Evolutionary conservation across 2,888 invertebrate genomes (phyloP), one percentile per base, ranked within the genome.

Genomic region (Eurytoma californica): DNA sequence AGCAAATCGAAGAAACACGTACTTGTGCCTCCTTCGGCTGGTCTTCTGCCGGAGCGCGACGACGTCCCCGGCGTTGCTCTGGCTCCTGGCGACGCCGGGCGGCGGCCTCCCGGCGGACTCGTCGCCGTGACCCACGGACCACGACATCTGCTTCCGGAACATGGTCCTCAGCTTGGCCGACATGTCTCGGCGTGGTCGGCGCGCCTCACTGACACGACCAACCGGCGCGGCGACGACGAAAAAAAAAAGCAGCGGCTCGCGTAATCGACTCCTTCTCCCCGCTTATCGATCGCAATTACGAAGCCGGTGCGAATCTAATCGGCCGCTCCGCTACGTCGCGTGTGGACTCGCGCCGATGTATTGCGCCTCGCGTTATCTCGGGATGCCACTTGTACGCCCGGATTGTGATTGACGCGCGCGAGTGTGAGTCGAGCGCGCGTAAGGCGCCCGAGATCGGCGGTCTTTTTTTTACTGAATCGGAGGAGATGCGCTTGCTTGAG

Each of bases 121-220:
- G 13, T 53, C 30, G 12, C 63, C 49, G 12, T 24, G 20, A 4
- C 57, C 18, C 12, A 73, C 55, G 16, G 81, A 76, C 63, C 70
- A 69, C 12, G 82, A 83, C 14, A 57, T 47, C 65, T 82, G 83
- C 30, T 82, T 82, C 67, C 82, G 84, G 30, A 84, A 82, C 58
- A 84, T 81, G 18, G 82, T 81, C 57, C 83, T 84, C n/a, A 83
- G 68, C 58, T 82, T 83, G n/a, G 80, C 75, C 18, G 83, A 63
- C 84, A 84, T 83, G 67, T 79, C 82, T 24, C 58, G 51, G 3
- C 18, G 57, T 9, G n/a, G 18, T 9, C 30, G 30, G 63, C 63
- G 12, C n/a, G 18, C n/a, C 39, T 39, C 30, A 7, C 60, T 28
- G 60, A 28, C 14, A 16, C 20, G 16, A 16, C 39, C 30, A 18